These are phyloP conservation scores for Pterocles orientalis DNA, from an alignment of 2,113 vertebrate genomes.

Conservation along the genomic window DNA sequence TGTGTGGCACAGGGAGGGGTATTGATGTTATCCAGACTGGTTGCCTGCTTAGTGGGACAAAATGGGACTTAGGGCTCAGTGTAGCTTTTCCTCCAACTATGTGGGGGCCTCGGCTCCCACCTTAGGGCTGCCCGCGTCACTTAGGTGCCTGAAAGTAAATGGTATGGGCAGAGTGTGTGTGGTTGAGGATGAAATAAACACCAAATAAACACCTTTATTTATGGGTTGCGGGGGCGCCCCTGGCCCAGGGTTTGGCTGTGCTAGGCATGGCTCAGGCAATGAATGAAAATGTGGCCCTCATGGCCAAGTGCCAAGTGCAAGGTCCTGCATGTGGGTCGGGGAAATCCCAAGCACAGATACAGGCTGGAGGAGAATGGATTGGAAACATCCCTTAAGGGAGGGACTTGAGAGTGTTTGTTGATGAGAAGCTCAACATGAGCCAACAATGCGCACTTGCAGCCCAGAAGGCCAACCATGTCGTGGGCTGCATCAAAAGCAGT, in stretches of 20 bases:
- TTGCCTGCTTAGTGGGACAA: background rate
- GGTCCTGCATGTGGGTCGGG: too few species aligned
- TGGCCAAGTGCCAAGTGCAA: too few species aligned
- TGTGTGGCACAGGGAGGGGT: fast-evolving
- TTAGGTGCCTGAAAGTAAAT: background rate
- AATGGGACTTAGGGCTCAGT: fast-evolving
- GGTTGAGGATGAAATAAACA: background rate
- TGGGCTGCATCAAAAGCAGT: too few species aligned
- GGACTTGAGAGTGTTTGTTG: too few species aligned
- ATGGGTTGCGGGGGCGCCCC: background rate
- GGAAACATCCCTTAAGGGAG: too few species aligned
- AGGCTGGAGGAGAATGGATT: too few species aligned
- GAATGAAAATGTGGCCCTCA: background rate
- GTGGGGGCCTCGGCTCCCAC: background rate
- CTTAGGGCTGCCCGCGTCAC: background rate
- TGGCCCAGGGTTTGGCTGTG: fast-evolving
- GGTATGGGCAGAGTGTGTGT: fast-evolving
- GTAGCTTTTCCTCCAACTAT: fast-evolving
- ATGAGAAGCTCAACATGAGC: too few species aligned
- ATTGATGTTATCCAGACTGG: background rate
- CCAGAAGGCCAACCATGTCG: too few species aligned
- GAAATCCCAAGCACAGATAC: too few species aligned
- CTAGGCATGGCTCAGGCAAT: background rate
- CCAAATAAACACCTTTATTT: background rate
- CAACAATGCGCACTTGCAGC: too few species aligned